Evolutionary conservation across 1,140 invertebrate species (phyloP).

Genomic region (Drosophila parvula): DNA sequence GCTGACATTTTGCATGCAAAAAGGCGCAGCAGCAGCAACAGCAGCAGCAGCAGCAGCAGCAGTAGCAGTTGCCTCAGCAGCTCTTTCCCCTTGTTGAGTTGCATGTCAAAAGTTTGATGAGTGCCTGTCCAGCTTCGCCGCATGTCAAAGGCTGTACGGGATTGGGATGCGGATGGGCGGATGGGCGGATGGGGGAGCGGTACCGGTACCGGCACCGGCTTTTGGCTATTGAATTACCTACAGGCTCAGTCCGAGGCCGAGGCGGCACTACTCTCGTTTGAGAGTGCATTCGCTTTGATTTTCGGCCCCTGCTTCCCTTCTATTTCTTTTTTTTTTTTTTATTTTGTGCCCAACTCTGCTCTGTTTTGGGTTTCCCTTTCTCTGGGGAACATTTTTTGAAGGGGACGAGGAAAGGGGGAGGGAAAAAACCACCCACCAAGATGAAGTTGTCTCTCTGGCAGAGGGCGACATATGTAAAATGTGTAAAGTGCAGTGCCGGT

Average conservation of each 20-base stretch:
- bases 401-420: not conserved
- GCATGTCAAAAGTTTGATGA: conserved; percentile 80
- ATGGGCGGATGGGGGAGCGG: not conserved
- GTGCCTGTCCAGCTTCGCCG: conserved; percentile 69
- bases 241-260: conserved; percentile 48
- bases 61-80: conserved; percentile 13
- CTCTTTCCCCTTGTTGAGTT: conserved; percentile 43
- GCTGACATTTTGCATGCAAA: conserved; percentile 82
- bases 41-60: conserved; percentile 54
- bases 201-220: conserved; percentile 53
- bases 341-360: conserved; percentile 25
- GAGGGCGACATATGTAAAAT: conserved; percentile 80
- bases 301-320: conserved; percentile 19
- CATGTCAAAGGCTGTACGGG: conserved; percentile 68
- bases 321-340: conserved; percentile 25
- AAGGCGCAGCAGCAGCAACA: conserved; percentile 68
- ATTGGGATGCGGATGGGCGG: conserved; percentile 7
- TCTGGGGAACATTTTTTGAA: conserved; percentile 65
- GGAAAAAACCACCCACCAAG: conserved; percentile 54
- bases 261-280: conserved; percentile 68
- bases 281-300: conserved; percentile 81
- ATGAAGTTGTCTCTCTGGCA: conserved; percentile 44
- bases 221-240: conserved; percentile 81
- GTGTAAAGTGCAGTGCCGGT: conserved; percentile 81
- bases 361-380: conserved; percentile 28